Evolutionary conservation across 2,113 vertebrate species (phyloP), one percentile per base, ranked within the genome.

Genomic region (Pardalotus punctatus): DNA sequence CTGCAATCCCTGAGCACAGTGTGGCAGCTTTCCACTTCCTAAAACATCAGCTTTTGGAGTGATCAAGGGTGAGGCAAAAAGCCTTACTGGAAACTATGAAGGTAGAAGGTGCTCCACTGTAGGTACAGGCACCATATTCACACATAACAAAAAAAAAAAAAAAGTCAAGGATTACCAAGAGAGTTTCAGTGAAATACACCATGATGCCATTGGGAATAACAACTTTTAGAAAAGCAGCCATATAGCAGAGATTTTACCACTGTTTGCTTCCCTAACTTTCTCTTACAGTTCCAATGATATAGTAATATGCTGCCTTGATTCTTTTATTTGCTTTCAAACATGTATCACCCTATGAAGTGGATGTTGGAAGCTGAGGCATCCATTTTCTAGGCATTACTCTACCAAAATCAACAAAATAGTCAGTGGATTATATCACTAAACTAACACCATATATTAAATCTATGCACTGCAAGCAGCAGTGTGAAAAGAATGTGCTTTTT

Each of bases 371-470:
- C 78, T 62, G 33, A 97, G 27, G 45, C 80, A 95, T 70, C 90
- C 81, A 94, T 96, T 96, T 97, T 82, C 67, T 69, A 96, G 90
- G 83, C 87, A 76, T 91, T 94, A 80, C 78, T 86, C 83, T 94
- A 97, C 92, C 90, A 97, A 97, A 93, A 96, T 96, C 92, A 98
- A 95, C 92, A 96, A 72, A 89, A 94, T 89, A 93, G 58, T 84
- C 92, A 84, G 72, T 88, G 79, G 86, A 64, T 96, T 96, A 80
- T 90, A 93, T 94, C 90, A 94, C 67, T 95, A 96, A 97, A 81
- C 65, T 66, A 97, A 96, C 74, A 87, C 33, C 60, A 82, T 94
- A 48, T 85, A 96, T 91, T 91, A 96, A 97, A 93, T 76, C 22
- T 89, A 85, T 89, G 66, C 58, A 88, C 48, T 51, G 31, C n/a